Evolutionary conservation across 1,140 invertebrate species (phyloP).

Genomic region (Drusus annulatus): DNA sequence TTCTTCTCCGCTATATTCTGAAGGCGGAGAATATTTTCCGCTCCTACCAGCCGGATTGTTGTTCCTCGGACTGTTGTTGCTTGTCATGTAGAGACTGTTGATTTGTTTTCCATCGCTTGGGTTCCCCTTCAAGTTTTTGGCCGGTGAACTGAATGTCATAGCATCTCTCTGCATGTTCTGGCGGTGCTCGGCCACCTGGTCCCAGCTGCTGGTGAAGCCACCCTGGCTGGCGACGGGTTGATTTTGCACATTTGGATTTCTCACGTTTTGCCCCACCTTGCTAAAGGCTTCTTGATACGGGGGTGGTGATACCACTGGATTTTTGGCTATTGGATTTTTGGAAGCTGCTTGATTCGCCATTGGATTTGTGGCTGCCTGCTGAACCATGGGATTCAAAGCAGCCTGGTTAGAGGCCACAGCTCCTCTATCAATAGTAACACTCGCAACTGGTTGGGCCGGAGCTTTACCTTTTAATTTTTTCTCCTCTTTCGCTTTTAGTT

Average conservation of each 20-base stretch:
- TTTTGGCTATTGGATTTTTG: conserved; percentile 10
- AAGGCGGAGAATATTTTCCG: conserved; percentile 13
- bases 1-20: conserved; percentile 30
- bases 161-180: conserved; percentile 61
- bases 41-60: background rate
- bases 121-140: conserved; percentile 45
- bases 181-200: conserved; percentile 66
- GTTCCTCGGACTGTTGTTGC: conserved; percentile 25
- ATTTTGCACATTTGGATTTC: background rate
- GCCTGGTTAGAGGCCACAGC: conserved; percentile 35
- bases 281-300: conserved; percentile 18
- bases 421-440: conserved; percentile 42
- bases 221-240: background rate
- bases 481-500: conserved; percentile 52
- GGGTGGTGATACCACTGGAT: conserved; percentile 1
- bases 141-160: conserved; percentile 32
- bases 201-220: conserved; percentile 65
- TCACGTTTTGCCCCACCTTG: background rate
- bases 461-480: conserved; percentile 59
- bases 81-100: conserved; percentile 30
- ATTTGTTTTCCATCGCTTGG: conserved; percentile 15
- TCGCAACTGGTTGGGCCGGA: conserved; percentile 51
- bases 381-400: conserved; percentile 46
- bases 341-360: conserved; percentile 61
- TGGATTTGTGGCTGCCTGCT: conserved; percentile 42